A percentile compares a stretch with the other conserved stretches of the same genome.
phyloP scores from a whole-genome alignment of 2,888 invertebrate genomes.

The Trichopria drosophilae region DNA sequence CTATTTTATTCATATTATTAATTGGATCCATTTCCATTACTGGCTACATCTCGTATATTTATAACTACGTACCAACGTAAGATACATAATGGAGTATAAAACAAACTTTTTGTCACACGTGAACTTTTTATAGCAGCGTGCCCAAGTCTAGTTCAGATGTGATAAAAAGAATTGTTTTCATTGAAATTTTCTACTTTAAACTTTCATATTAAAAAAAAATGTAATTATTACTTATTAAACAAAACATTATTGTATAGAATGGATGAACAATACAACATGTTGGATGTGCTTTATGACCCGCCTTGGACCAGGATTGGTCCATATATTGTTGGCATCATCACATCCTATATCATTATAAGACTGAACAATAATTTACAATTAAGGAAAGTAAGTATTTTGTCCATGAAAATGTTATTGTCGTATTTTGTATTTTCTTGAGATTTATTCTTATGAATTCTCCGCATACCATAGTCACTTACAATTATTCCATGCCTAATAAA shows the following conservation, averaged over 20 bases:
- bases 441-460: background rate
- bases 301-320: constrained; percentile 56
- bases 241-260: constrained; percentile 45
- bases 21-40: constrained; percentile 49
- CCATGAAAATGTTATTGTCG: background rate
- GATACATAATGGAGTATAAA: constrained; percentile 32
- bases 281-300: constrained; percentile 56
- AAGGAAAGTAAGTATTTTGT: constrained; percentile 40
- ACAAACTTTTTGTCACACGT: background rate
- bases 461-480: too few relatives aligned
- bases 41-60: constrained; percentile 53
- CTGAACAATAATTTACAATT: constrained; percentile 44
- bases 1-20: constrained; percentile 45
- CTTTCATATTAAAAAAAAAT: background rate
- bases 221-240: background rate
- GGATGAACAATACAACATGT: constrained; percentile 54
- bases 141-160: background rate
- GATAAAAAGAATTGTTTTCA: background rate
- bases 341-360: constrained; percentile 58
- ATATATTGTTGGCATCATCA: constrained; percentile 55
- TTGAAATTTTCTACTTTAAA: background rate
- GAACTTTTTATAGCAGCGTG: background rate
- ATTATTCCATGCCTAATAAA: too few relatives aligned
- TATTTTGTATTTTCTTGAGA: background rate
- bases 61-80: constrained; percentile 59